phyloP scores from a whole-genome alignment of 92 coral and sea anemone species.

The Porites cylindrica region DNA sequence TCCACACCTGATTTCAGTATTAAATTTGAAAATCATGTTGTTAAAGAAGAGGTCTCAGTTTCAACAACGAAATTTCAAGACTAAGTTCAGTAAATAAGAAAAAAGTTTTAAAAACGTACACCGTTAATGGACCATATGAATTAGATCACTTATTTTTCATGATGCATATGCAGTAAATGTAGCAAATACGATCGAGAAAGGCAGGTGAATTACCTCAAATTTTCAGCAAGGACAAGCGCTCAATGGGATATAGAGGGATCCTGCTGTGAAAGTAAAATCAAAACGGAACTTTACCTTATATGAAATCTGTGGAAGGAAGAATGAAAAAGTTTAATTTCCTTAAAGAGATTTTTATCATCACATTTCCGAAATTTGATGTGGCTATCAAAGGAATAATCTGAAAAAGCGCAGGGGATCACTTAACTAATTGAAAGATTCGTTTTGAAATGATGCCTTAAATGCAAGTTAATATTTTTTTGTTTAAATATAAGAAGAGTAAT shows the following conservation, averaged over 20 bases:
- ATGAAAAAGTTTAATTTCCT: neutral
- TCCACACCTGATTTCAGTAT: no score
- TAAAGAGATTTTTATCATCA: neutral
- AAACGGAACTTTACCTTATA: neutral
- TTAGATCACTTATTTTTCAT: no score
- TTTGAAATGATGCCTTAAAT: neutral
- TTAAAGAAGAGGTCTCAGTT: no score
- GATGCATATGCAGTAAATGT: no score
- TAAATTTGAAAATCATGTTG: no score
- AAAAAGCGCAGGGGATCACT: neutral
- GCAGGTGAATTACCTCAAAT: neutral
- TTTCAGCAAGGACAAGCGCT: neutral
- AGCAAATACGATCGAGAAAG: neutral
- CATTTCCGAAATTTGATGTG: neutral
- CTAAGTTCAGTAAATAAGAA: no score
- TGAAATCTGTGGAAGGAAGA: neutral
- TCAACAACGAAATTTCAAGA: no score
- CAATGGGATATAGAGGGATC: no score
- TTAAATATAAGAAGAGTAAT: neutral
- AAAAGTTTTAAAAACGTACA: no score
- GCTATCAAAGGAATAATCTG: neutral
- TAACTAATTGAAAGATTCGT: neutral
- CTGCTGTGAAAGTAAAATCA: no score
- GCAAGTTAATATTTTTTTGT: neutral
- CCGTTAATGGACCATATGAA: no score